Percentiles rank a stretch among this genome's conserved stretches.
phyloP scores from a whole-genome alignment of 2,113 vertebrate genomes.

The Mormyrus lacerda region DNA sequence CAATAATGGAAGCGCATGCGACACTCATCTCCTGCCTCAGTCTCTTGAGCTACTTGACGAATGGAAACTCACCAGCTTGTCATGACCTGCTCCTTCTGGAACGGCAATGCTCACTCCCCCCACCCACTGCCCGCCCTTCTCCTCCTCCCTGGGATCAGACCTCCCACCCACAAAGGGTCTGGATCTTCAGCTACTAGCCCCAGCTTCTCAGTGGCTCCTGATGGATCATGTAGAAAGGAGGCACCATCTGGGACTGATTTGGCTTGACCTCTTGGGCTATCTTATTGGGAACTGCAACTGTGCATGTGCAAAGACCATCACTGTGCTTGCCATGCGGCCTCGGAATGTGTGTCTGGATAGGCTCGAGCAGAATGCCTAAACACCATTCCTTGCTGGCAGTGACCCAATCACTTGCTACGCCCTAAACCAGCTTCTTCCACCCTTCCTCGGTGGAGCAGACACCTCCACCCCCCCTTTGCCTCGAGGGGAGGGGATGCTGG shows the following conservation, averaged over 20 bases:
- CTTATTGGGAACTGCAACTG: neutral
- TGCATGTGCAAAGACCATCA: neutral
- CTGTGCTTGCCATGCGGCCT: neutral
- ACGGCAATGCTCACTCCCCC: neutral
- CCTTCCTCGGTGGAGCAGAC: slow-evolving; percentile 36
- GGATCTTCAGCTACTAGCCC: slow-evolving; percentile 6
- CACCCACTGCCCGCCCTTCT: neutral
- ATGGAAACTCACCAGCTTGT: slow-evolving; percentile 22
- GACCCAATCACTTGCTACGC: slow-evolving; percentile 16
- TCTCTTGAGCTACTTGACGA: slow-evolving; percentile 7
- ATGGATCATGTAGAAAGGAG: slow-evolving; percentile 11
- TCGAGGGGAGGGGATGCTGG: neutral
- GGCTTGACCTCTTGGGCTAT: slow-evolving; percentile 15
- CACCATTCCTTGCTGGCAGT: slow-evolving; percentile 17
- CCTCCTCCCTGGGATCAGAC: slow-evolving; percentile 18
- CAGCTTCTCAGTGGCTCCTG: slow-evolving; percentile 27
- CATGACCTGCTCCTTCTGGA: slow-evolving; percentile 6
- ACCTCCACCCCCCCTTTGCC: slow-evolving; percentile 1
- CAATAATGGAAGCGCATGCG: neutral
- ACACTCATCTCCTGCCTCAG: neutral
- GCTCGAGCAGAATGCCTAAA: neutral
- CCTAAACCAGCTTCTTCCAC: slow-evolving; percentile 15
- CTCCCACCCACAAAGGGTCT: slow-evolving; percentile 33
- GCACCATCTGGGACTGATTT: slow-evolving; percentile 24
- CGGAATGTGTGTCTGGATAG: neutral